Conservation (phyloP, 2,113 vertebrate genomes). For the Phalacrocorax aristotelis region DNA sequence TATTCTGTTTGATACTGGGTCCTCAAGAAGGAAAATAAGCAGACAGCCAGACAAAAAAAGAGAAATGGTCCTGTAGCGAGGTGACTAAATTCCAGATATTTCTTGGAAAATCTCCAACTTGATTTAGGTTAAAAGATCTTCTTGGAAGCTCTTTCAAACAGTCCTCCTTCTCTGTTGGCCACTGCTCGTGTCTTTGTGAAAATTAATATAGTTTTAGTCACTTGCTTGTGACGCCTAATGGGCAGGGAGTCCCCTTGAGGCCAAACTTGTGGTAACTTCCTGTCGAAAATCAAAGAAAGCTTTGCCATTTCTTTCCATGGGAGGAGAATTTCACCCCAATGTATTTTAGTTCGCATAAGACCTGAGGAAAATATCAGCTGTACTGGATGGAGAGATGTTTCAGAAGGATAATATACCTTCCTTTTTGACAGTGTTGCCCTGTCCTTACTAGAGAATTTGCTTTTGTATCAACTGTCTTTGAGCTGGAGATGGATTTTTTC, state of each 20-base stretch:
- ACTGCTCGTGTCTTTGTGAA: not conserved
- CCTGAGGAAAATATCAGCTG: not conserved
- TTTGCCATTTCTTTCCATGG: not conserved
- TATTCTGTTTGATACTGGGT: conserved; percentile 35
- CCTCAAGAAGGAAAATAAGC: conserved; percentile 32
- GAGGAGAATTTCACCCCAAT: not conserved
- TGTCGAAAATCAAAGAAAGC: not conserved
- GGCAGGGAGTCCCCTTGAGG: not conserved
- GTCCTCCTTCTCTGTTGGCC: not conserved
- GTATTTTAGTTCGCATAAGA: not conserved
- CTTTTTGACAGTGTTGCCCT: not conserved
- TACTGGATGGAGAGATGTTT: not conserved
- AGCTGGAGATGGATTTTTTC: not conserved
- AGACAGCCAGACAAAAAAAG: conserved; percentile 3
- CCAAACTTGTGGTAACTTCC: not conserved
- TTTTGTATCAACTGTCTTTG: not conserved
- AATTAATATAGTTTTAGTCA: not conserved
- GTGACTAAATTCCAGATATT: conserved; percentile 1
- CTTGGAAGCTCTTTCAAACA: not conserved
- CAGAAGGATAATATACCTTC: not conserved
- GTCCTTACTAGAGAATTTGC: not conserved
- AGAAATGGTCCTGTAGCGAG: not conserved
- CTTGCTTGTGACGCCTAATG: not conserved
- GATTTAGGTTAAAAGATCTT: conserved; percentile 20
- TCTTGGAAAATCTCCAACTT: conserved; percentile 24